phyloP scores from a whole-genome alignment of 64 coral and sea anemone genomes.

The Montipora foliosa region DNA sequence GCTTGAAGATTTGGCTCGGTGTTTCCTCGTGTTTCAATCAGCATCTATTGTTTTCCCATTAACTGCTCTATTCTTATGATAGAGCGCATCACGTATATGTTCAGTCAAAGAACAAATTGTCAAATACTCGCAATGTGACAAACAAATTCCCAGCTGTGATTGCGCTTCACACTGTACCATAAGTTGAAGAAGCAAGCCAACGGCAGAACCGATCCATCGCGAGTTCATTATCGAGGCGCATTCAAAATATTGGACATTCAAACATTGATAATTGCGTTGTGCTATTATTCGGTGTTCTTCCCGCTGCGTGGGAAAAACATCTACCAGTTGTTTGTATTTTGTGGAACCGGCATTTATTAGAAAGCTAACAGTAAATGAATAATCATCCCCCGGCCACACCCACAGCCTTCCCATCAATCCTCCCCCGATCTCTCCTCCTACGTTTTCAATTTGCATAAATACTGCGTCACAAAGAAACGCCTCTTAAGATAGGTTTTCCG shows the following conservation, averaged over 20 bases:
- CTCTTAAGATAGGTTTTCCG: not conserved
- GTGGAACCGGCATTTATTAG: not conserved
- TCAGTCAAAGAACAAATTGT: no score
- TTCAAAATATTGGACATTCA: not conserved
- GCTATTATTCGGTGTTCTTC: not conserved
- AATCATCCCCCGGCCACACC: not conserved
- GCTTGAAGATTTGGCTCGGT: not conserved
- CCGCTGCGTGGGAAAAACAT: not conserved
- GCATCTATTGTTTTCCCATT: no score
- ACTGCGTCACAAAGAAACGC: not conserved
- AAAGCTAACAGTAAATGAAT: not conserved
- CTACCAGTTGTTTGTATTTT: not conserved
- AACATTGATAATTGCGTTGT: not conserved
- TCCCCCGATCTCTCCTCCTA: slow-evolving; percentile 22
- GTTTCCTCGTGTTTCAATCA: not conserved
- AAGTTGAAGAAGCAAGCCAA: not conserved
- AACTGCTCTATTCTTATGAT: no score
- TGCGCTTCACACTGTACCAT: no score
- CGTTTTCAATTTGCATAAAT: not conserved
- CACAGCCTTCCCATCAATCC: not conserved
- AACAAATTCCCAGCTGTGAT: no score
- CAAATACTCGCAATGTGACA: no score
- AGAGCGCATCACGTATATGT: no score
- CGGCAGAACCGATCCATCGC: not conserved
- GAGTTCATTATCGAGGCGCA: not conserved